Base-by-base conservation (phyloP, 2,797 vertebrate species). In the Tokudaia muenninki region DNA sequence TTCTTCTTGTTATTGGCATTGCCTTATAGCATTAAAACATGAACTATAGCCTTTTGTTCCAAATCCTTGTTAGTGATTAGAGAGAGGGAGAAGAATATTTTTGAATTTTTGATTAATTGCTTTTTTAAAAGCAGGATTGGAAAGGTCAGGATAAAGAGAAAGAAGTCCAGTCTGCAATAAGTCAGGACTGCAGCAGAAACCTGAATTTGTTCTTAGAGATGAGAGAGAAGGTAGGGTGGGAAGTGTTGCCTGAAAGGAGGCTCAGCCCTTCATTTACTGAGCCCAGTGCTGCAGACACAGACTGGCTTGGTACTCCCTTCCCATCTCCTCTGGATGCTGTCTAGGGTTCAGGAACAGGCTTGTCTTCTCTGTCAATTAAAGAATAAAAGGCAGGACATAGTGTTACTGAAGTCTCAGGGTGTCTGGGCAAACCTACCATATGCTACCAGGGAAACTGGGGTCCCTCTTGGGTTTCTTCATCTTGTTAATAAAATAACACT, bases 201-300 rank as follows among this genome's bases (percentile, higher is more conserved):
- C 44, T 63, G 11, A 10, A 10, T 57, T 75, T 55, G 19, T 75
- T 67, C 72, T 79, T 31, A 3, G 2, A 3, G 13, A 7, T 6
- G n/a, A 34, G 50, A 83, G 70, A 31, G 52, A 87, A 55, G 12
- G 17, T 0, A 37, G 4, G 0, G 0, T 19, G 22, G 57, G 31
- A 16, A 29, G 50, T 59, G 13, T 19, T 16, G 0, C 9, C 13
- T 31, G 12, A 37, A 34, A 88, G 80, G 31, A 74, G 63, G 21
- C 3, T 10, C 37, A 29, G 2, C n/a, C 11, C n/a, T 52, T 41
- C 41, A 16, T 17, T 74, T 47, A 16, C 22, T 13, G 41, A 29
- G 21, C 24, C 59, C 47, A 72, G 59, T 3, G 0, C 61, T 9
- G 31, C 22, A 17, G 19, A 83, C 13, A 70, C 21, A 5, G 31